A percentile compares a stretch with the other conserved stretches of the same genome.
These are phyloP conservation scores for Antheraea yamamai DNA, from an alignment of 2,888 invertebrate species.

Conservation along the genomic window DNA sequence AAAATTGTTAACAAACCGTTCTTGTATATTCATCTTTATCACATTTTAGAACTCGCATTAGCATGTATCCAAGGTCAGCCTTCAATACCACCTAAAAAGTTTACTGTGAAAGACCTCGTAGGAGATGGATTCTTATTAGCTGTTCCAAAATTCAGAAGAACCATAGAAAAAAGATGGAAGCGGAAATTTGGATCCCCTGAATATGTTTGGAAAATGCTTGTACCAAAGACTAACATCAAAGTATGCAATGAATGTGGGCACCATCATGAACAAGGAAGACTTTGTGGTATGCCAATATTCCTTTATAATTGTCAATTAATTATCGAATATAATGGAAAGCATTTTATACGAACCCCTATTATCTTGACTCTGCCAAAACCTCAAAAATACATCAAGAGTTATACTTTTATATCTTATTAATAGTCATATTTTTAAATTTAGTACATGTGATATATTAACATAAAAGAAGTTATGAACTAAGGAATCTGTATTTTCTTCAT, in stretches of 20 bases:
- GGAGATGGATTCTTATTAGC: slow-evolving; percentile 91
- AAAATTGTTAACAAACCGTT: neutral
- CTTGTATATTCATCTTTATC: neutral
- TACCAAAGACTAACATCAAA: slow-evolving; percentile 87
- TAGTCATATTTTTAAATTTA: neutral
- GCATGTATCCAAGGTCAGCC: slow-evolving; percentile 50
- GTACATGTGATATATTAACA: neutral
- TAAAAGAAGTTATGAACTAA: neutral
- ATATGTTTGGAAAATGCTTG: slow-evolving; percentile 86
- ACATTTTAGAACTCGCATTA: slow-evolving; percentile 61
- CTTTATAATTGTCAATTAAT: neutral
- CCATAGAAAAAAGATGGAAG: slow-evolving; percentile 87
- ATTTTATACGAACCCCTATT: neutral
- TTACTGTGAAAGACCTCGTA: slow-evolving; percentile 84
- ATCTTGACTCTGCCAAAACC: neutral
- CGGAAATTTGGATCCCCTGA: slow-evolving; percentile 88
- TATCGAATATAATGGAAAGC: neutral
- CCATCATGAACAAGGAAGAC: slow-evolving; percentile 87
- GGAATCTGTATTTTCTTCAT: neutral
- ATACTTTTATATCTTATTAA: neutral
- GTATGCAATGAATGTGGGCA: slow-evolving; percentile 92
- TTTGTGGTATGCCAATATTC: slow-evolving; percentile 87
- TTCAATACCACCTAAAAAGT: slow-evolving; percentile 45
- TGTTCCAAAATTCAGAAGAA: slow-evolving; percentile 90
- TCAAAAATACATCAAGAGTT: neutral